Percentiles rank a stretch among this genome's conserved stretches.
phyloP scores from a whole-genome alignment of 1,140 invertebrate species.

The Pseudobourletiella spinata region DNA sequence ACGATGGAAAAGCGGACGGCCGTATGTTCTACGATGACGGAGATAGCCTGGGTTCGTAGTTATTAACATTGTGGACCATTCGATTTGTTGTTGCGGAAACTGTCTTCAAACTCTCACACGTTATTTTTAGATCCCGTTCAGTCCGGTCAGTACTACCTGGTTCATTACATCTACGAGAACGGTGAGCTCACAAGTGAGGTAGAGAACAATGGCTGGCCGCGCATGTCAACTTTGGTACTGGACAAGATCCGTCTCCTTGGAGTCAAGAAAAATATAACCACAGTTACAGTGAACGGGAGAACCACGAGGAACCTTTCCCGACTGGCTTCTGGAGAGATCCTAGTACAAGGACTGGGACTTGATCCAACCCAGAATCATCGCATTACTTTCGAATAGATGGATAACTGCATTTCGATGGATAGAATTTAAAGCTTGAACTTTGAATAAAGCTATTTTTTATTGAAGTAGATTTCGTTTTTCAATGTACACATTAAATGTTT shows the following conservation, averaged over 20 bases:
- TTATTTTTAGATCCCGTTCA: conserved; percentile 9
- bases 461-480: no score
- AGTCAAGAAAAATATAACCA: background rate
- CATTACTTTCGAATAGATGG: no score
- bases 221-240: background rate
- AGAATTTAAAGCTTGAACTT: no score
- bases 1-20: conserved; percentile 48
- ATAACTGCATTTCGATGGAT: no score
- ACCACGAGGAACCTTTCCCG: background rate
- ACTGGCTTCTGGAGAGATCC: background rate
- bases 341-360: no score
- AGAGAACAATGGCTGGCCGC: conserved; percentile 8
- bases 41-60: conserved; percentile 44
- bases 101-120: no score
- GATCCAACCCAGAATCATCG: no score
- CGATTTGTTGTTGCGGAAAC: no score
- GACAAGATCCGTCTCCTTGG: no score
- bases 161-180: background rate
- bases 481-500: no score
- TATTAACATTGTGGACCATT: no score
- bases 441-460: no score
- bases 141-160: conserved; percentile 2
- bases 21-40: conserved; percentile 70
- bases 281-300: background rate
- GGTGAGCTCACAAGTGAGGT: background rate